Base-by-base conservation (phyloP, 2,113 vertebrate species). In the Protobothrops flavoviridis region DNA sequence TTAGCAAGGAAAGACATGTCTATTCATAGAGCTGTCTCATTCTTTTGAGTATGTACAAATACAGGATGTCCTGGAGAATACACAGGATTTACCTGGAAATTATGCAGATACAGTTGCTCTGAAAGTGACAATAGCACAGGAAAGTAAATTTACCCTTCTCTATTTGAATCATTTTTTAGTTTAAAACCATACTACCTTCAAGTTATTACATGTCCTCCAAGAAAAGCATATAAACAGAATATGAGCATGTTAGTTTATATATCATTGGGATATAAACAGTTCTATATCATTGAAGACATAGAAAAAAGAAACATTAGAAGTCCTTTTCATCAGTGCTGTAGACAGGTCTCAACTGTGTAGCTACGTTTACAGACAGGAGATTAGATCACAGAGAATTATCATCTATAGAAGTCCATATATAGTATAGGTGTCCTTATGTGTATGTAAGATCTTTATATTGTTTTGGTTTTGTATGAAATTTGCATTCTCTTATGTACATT, bases 371-470 rank as follows among this genome's bases (percentile, higher is more conserved):
- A 88, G n/a, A 53, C 3, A 12, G 81, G 1, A 20, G 52, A 88
- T 20, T 43, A 88, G 29, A 43, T 55, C 13, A 33, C 20, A 55
- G 87, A 56, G 21, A n/a, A 55, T n/a, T 20, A 55, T 88, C 69
- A 81, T 39, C 69, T 81, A 81, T 20, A 81, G 33, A 39, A 39
- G 7, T 81, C 69, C n/a, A 81, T 39, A 81, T 33, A 3, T 20
- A 8, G 15, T 39, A 81, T 39, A 33, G 3, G 69, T 39, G 74
- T 81, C 17, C 24, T 64, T 43, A 29, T 24, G 64, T 87, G 87
- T 50, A 85, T 29, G 4, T 2, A 0, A 1, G 21, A 74, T 11
- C 59, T 11, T 21, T 48, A 20, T 12, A 81, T 20, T 0, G 0
- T 0, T 89, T 93, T 85, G 52, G 8, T 13, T 87, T 29, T 23